Conservation (phyloP, 2,888 invertebrate genomes). For the Linyphia triangularis region DNA sequence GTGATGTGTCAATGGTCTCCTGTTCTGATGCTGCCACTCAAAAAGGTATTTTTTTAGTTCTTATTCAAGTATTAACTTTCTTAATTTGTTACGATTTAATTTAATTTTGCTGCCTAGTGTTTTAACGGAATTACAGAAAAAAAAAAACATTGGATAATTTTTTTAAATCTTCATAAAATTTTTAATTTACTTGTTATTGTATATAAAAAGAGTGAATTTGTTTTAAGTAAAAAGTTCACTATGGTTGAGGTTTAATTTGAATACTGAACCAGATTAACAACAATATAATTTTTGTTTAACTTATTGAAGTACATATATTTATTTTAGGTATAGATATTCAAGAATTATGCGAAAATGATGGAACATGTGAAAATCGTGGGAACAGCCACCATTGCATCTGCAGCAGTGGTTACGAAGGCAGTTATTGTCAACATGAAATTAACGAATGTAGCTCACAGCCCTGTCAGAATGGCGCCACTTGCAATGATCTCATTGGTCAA, state of each 20-base stretch:
- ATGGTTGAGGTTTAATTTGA: too few relatives aligned
- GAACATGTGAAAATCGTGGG: conserved; percentile 93
- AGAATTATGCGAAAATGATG: conserved; percentile 94
- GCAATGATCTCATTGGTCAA: conserved; percentile 95
- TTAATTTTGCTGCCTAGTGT: too few relatives aligned
- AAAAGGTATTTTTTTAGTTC: conserved; percentile 78
- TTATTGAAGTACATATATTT: not conserved
- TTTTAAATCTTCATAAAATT: too few relatives aligned
- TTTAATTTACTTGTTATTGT: too few relatives aligned
- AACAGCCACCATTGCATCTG: conserved; percentile 97
- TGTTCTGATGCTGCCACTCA: conserved; percentile 80
- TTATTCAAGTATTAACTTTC: not conserved
- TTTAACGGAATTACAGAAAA: too few relatives aligned
- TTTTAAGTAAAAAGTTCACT: too few relatives aligned
- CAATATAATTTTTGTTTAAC: too few relatives aligned
- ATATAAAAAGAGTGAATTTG: too few relatives aligned
- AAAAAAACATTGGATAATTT: too few relatives aligned
- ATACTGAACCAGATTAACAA: too few relatives aligned
- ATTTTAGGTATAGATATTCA: conserved; percentile 85
- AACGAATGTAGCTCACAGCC: conserved; percentile 96
- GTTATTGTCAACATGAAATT: conserved; percentile 95
- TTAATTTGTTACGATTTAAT: too few relatives aligned
- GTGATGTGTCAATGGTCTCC: conserved; percentile 93
- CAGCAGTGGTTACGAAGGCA: conserved; percentile 97
- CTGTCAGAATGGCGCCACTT: conserved; percentile 97